Base-by-base conservation (phyloP, 1,140 invertebrate species). In the Acromyrmex echinatior region DNA sequence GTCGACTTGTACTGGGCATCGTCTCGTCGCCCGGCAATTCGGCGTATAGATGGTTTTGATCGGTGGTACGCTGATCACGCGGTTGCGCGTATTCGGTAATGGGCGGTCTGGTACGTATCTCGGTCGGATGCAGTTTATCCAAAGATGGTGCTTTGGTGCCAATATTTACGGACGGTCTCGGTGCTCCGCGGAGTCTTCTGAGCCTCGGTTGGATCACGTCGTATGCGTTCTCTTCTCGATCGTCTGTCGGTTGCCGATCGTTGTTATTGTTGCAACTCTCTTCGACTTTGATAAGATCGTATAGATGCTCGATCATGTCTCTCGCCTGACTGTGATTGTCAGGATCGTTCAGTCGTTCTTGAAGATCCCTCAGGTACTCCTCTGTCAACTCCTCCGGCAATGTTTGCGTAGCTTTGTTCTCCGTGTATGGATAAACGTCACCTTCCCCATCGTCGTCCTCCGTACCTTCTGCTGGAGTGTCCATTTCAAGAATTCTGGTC, bases 291-390 rank as follows among this genome's bases (percentile, higher is more conserved):
- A 98, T 97, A 35, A 97, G 95, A 93, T 98, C 97, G 89, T 98
- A 98, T 3, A 98, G 94, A 86, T 97, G 97, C 91, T 98, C 97
- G 73, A 98, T 98, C 96, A 97, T 97, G 93, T 97, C 97, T 31
- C 97, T 96, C 1, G 97, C 97, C 91, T 97, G 97, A 62, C 97
- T 96, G 88, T 97, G 97, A 79, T 97, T 97, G 63, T 97, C 96
- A 0, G 97, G 97, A 92, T 97, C 97, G 84, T 97, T 97, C 2
- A 98, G 92, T 89, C 96, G 97, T 76, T 97, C 96, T 76, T 97
- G 95, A 2, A 98, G 95, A 77, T 96, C 96, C 89, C 96, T 96
- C 65, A 98, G 93, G 25, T 98, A 96, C 86, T 98, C 97, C 86
- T 97, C 96, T 0, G 97, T 97, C 49, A 98, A 91, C 93, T 98